Conservation (phyloP, 2,797 vertebrate genomes). For the Neomorphus geoffroyi region DNA sequence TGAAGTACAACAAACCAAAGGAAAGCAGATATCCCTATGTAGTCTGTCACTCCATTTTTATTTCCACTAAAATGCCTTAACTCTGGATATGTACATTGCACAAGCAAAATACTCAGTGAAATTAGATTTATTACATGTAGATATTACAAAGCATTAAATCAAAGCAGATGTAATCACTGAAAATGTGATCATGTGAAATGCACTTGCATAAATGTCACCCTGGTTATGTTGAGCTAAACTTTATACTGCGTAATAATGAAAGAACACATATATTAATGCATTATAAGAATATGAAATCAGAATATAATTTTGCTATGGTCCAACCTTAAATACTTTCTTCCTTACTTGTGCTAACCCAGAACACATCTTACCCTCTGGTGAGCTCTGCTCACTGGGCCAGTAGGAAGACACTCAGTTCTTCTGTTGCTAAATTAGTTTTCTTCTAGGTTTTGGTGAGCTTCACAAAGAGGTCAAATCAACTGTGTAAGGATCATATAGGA, state of each 20-base stretch:
- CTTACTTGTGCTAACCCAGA: not conserved
- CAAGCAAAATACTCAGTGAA: not conserved
- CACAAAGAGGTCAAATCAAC: not conserved
- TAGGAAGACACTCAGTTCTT: fast-evolving
- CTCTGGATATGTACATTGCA: not conserved
- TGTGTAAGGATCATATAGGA: not conserved
- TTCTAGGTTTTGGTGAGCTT: not conserved
- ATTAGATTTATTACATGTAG: not conserved
- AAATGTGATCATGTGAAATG: not conserved
- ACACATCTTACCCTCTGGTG: not conserved
- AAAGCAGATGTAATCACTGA: conserved; percentile 28
- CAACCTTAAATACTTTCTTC: not conserved
- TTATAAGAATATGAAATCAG: not conserved
- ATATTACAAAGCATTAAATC: not conserved
- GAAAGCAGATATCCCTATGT: not conserved
- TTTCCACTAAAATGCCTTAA: not conserved
- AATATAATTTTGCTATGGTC: not conserved
- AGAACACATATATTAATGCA: not conserved
- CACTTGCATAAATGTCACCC: not conserved
- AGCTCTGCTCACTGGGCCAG: not conserved
- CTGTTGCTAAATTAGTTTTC: not conserved
- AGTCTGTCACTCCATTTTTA: not conserved
- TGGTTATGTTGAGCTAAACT: not conserved
- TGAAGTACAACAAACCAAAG: not conserved
- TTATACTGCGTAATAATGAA: not conserved